Percentiles rank a stretch among this genome's conserved stretches.
Conservation (phyloP, 2,888 invertebrate species). For the Cerceris ruficornis region DNA sequence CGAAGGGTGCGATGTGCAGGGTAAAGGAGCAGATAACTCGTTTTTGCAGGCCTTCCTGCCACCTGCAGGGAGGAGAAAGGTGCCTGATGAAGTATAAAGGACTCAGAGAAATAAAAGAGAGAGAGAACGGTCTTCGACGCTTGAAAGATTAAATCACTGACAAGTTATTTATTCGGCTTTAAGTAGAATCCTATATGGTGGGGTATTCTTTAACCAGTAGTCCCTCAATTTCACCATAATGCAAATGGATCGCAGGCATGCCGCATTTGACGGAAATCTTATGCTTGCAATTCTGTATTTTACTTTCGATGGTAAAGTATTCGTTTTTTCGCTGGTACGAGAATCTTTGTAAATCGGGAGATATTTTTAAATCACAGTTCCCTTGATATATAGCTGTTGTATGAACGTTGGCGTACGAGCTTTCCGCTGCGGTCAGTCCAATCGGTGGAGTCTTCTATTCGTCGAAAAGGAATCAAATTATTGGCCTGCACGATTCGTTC, state of each 20-base stretch:
- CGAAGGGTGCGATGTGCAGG: slow-evolving; percentile 69
- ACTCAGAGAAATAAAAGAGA: slow-evolving; percentile 10
- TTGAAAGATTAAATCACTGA: slow-evolving; percentile 51
- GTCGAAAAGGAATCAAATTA: no score
- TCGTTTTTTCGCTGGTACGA: background rate
- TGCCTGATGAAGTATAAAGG: slow-evolving; percentile 17
- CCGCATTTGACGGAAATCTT: slow-evolving; percentile 4
- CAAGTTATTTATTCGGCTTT: slow-evolving; percentile 57
- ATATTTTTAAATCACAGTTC: no score
- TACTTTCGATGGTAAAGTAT: background rate
- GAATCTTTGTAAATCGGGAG: background rate
- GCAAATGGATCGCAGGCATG: slow-evolving; percentile 9
- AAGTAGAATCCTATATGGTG: slow-evolving; percentile 29
- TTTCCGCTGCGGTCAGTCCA: no score
- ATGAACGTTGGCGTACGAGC: no score
- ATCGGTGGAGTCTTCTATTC: no score
- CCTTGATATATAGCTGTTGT: no score
- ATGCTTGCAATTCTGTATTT: background rate
- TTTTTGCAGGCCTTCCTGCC: slow-evolving; percentile 60
- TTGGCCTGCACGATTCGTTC: no score
- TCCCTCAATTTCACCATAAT: slow-evolving; percentile 7
- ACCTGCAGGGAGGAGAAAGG: slow-evolving; percentile 5
- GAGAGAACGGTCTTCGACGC: slow-evolving; percentile 20
- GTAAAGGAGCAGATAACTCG: slow-evolving; percentile 73
- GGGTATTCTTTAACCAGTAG: slow-evolving; percentile 30